A percentile compares a stretch with the other conserved stretches of the same genome.
Evolutionary conservation across 2,888 invertebrate species (phyloP).

Genomic region (Troglohyphantes excavatus): DNA sequence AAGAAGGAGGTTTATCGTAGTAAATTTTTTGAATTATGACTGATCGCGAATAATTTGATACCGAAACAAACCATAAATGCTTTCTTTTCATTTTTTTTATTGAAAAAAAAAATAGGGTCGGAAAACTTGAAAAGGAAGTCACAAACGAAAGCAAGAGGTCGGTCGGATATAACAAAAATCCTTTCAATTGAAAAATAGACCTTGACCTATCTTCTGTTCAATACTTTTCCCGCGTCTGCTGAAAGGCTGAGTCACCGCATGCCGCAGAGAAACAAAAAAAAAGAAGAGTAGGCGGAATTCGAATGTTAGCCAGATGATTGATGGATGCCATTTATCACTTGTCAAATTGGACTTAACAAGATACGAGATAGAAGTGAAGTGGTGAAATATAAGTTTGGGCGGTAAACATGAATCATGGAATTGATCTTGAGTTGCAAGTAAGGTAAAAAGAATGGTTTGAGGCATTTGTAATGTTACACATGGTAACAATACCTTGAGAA

Average conservation of each 20-base stretch:
- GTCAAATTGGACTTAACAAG: not conserved
- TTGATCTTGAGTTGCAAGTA: not conserved
- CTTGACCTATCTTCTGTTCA: constrained; percentile 85
- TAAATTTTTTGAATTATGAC: no score
- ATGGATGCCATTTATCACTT: constrained; percentile 17
- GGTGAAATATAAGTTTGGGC: constrained; percentile 15
- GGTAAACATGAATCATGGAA: constrained; percentile 1
- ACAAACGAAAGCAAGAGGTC: no score
- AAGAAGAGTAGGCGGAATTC: constrained; percentile 17
- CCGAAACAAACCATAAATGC: no score
- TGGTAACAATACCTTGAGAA: no score
- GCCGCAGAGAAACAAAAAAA: not conserved
- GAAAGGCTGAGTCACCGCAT: constrained; percentile 22
- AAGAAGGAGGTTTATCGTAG: no score
- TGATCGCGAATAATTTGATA: no score
- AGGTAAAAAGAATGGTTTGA: no score
- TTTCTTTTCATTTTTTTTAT: no score
- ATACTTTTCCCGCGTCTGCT: constrained; percentile 87
- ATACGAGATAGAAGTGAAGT: constrained; percentile 1
- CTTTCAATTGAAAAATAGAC: constrained; percentile 2
- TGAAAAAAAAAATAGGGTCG: no score
- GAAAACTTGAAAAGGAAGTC: no score
- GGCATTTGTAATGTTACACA: no score
- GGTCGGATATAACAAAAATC: no score
- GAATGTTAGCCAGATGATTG: not conserved